phyloP scores from a whole-genome alignment of 53 echinoderm and acorn worm species.

The Paelopatides confundens region DNA sequence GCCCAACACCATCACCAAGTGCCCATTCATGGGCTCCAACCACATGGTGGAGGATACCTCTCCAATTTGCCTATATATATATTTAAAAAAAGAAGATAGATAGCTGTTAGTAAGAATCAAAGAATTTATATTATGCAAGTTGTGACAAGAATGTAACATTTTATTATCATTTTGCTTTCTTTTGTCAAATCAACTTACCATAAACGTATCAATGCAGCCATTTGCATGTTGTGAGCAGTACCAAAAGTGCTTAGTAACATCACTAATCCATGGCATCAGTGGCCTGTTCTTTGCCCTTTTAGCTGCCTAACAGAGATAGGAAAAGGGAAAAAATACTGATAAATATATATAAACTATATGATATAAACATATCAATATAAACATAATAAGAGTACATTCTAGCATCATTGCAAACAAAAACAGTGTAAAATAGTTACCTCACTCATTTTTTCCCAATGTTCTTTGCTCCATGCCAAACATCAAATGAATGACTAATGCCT shows the following conservation, averaged over 20 bases:
- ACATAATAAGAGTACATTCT: too few species aligned
- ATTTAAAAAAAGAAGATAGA: too few species aligned
- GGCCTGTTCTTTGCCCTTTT: background rate
- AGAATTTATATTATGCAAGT: too few species aligned
- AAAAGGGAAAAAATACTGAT: too few species aligned
- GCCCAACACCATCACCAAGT: slow-evolving; percentile 8
- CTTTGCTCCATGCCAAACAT: slow-evolving; percentile 18
- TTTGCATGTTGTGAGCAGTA: background rate
- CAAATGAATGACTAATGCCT: background rate
- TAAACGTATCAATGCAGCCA: background rate
- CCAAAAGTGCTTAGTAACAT: slow-evolving; percentile 13
- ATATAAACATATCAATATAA: too few species aligned
- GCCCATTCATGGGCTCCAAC: slow-evolving; percentile 3
- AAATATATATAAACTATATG: too few species aligned
- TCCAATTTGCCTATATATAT: background rate
- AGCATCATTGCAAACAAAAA: too few species aligned
- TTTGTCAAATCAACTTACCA: background rate
- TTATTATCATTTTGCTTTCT: too few species aligned
- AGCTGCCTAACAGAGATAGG: background rate
- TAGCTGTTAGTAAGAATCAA: too few species aligned
- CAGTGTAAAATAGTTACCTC: background rate
- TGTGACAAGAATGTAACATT: too few species aligned
- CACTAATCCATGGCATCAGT: slow-evolving; percentile 24
- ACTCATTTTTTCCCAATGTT: slow-evolving; percentile 1
- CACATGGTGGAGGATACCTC: slow-evolving; percentile 9